These are phyloP conservation scores for Procavia capensis DNA, from an alignment of 2,113 vertebrate species.

Conservation along the genomic window DNA sequence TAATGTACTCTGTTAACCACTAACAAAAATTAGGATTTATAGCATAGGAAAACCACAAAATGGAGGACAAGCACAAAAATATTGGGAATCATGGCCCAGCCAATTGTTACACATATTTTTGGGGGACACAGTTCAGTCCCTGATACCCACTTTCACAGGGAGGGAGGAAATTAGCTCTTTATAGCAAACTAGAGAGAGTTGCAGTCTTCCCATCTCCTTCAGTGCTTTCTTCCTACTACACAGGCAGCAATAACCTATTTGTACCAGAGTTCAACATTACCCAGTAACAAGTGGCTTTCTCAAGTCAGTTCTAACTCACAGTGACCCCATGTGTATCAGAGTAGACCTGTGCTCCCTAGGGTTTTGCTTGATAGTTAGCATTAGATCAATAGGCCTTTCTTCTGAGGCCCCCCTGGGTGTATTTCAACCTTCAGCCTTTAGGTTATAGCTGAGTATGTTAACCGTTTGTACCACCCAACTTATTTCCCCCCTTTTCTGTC, in stretches of 20 bases:
- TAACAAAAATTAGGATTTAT: no score
- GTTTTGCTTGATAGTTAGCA: neutral
- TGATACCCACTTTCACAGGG: no score
- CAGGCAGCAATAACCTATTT: fast-evolving
- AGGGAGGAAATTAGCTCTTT: neutral
- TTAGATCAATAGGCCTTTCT: no score
- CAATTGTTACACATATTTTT: no score
- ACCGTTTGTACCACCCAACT: neutral
- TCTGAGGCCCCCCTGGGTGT: neutral
- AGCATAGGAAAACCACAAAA: no score
- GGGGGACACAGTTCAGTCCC: no score
- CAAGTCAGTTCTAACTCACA: neutral
- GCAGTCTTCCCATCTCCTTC: neutral
- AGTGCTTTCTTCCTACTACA: fast-evolving
- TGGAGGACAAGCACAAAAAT: no score
- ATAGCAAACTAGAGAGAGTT: neutral
- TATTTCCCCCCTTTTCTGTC: neutral
- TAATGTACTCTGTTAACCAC: no score
- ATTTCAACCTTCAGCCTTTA: neutral
- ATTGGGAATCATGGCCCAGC: no score
- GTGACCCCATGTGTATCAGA: neutral
- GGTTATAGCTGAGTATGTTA: neutral
- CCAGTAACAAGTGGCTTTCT: neutral
- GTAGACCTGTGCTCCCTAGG: neutral
- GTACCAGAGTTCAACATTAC: neutral